Conservation (phyloP, 2,888 invertebrate genomes). For the Oxyteleia sp. region DNA sequence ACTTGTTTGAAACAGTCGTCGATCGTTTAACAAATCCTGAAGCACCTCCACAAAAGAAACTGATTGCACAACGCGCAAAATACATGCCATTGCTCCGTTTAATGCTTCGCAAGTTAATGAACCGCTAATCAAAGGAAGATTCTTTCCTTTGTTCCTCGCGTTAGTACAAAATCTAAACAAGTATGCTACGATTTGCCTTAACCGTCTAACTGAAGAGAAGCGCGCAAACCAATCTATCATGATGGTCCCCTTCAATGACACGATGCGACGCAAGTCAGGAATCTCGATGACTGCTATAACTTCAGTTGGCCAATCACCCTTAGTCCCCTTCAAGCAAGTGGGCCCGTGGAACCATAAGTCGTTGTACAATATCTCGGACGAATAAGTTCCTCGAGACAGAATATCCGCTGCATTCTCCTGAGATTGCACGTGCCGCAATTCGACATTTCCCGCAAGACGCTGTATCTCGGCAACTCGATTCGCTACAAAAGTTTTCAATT, state of each 20-base stretch:
- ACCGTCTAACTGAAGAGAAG: not conserved
- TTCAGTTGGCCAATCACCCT: not conserved
- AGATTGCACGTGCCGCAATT: not conserved
- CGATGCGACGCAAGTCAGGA: not conserved
- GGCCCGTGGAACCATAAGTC: constrained; percentile 10
- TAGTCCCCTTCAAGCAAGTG: not conserved
- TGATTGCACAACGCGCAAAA: not conserved
- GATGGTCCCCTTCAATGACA: not conserved
- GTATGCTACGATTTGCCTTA: constrained; percentile 5
- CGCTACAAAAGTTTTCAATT: constrained; percentile 6
- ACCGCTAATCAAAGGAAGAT: too few species aligned
- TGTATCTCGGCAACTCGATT: constrained; percentile 10
- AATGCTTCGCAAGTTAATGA: not conserved
- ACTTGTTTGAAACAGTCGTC: not conserved
- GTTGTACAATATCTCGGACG: not conserved
- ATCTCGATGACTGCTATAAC: not conserved
- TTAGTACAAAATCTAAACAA: constrained; percentile 8
- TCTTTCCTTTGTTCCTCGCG: too few species aligned
- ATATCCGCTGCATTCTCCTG: not conserved
- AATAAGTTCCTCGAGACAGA: not conserved
- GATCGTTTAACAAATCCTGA: not conserved
- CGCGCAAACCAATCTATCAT: not conserved
- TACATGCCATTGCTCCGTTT: not conserved
- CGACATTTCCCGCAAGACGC: constrained; percentile 3
- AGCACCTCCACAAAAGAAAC: not conserved